Conservation (phyloP, 2,888 invertebrate genomes). For the Ectropis crepuscularia region DNA sequence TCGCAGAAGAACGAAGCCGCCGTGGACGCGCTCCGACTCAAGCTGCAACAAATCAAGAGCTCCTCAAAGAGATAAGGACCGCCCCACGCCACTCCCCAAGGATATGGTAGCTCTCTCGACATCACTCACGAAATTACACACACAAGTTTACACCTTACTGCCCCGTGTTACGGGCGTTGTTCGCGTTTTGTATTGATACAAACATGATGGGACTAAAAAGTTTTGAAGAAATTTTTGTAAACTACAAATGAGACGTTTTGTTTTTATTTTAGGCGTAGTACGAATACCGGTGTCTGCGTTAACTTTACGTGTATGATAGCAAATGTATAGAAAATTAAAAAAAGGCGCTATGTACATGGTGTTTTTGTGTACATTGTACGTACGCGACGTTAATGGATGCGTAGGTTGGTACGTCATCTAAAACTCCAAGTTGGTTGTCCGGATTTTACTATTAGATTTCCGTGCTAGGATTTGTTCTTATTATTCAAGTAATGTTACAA, state of each 20-base stretch:
- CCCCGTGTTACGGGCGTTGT: constrained; percentile 8
- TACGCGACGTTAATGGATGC: too few species aligned
- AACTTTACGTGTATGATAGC: too few species aligned
- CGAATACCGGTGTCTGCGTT: too few species aligned
- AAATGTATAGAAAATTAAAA: not conserved
- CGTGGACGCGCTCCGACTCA: constrained; percentile 78
- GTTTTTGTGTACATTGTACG: too few species aligned
- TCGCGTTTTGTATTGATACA: constrained; percentile 11
- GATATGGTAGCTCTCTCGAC: constrained; percentile 63
- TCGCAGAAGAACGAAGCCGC: constrained; percentile 77
- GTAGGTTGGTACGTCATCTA: too few species aligned
- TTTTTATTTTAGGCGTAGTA: not conserved
- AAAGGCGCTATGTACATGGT: not conserved
- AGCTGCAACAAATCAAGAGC: constrained; percentile 81
- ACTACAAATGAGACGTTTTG: not conserved
- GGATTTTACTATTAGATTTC: too few species aligned
- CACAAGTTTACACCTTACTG: constrained; percentile 28
- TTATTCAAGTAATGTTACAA: too few species aligned
- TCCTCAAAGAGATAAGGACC: constrained; percentile 79
- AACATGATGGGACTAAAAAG: not conserved
- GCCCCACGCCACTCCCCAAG: constrained; percentile 44
- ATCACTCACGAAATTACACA: constrained; percentile 37
- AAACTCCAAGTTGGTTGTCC: too few species aligned
- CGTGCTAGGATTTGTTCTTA: too few species aligned
- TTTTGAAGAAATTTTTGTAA: not conserved